Evolutionary conservation across 1,140 invertebrate genomes (phyloP), one percentile per base, ranked within the genome.

Genomic region (Paralvinella palmiformis): DNA sequence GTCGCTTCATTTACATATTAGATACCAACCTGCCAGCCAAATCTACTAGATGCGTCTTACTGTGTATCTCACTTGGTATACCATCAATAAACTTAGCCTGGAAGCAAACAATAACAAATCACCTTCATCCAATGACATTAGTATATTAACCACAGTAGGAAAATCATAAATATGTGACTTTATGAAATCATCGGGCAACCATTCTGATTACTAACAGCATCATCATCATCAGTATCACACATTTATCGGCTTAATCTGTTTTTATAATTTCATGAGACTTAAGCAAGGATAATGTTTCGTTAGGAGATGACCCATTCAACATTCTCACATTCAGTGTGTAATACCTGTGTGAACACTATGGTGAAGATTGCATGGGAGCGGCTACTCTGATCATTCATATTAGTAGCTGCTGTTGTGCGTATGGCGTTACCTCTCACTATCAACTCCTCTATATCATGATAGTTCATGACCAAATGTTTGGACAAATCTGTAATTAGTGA

Each of bases 311-410:
- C n/a, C n/a, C n/a, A n/a, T n/a, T n/a, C n/a, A n/a, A n/a, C n/a
- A n/a, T n/a, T n/a, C n/a, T n/a, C n/a, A n/a, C n/a, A n/a, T n/a
- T n/a, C n/a, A n/a, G n/a, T n/a, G n/a, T n/a, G 37, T 10, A 10
- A 41, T n/a, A 79, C 79, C 80, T 98, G 96, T 31, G 94, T 98
- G 76, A 99, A 94, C 75, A 98, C 71, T 20, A 81, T 63, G 0
- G 92, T 94, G 35, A 85, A 84, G 4, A 94, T 88, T 1, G 89
- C 90, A 81, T 95, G 92, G 7, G 91, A 93, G 52, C 92, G 81
- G 0, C 91, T 94, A 50, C 83, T 84, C 13, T 74, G 64, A 60
- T 82, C 77, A 70, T 83, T 85, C 70, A 82, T 83, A 53, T 80
- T 82, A 1, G 84, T 85, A 29, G 81, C 79, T 10, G 83, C 84